phyloP scores from a whole-genome alignment of 2,797 vertebrate species.

The Acestrorhynchus altus region DNA sequence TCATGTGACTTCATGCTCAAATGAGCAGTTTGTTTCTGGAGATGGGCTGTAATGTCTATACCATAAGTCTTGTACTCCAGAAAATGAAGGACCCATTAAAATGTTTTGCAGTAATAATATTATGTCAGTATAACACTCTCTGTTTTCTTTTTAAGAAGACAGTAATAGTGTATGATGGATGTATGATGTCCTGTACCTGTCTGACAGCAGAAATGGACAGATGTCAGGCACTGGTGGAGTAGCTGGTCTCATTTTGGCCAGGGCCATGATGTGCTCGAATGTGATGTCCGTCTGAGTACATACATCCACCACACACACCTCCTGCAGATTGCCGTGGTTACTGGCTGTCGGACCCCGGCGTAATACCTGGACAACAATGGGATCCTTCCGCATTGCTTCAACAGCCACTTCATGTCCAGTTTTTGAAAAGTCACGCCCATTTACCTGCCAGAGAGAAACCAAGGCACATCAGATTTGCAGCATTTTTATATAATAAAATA shows the following conservation, averaged over 20 bases:
- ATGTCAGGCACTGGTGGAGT: constrained; percentile 95
- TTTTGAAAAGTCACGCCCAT: constrained; percentile 91
- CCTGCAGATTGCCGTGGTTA: constrained; percentile 72
- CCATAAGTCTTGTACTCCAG: too few species aligned
- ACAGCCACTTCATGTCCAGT: constrained; percentile 87
- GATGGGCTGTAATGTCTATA: too few species aligned
- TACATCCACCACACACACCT: constrained; percentile 83
- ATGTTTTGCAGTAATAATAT: neutral
- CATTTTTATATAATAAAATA: neutral
- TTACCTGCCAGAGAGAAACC: constrained; percentile 79
- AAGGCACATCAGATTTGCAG: neutral
- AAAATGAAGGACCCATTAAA: too few species aligned
- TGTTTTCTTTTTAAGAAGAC: neutral
- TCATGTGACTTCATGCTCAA: too few species aligned
- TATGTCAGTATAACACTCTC: neutral
- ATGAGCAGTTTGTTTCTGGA: too few species aligned
- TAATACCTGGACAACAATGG: constrained; percentile 93
- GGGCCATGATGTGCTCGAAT: constrained; percentile 94
- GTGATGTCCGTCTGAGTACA: constrained; percentile 98
- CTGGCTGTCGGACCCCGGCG: constrained; percentile 79
- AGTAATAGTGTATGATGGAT: neutral
- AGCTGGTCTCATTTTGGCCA: constrained; percentile 88
- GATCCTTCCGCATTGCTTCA: constrained; percentile 91
- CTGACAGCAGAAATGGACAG: constrained; percentile 94
- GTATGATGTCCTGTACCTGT: constrained; percentile 88